These are phyloP conservation scores for Probosciger aterrimus DNA, from an alignment of 2,113 vertebrate species.

Conservation along the genomic window DNA sequence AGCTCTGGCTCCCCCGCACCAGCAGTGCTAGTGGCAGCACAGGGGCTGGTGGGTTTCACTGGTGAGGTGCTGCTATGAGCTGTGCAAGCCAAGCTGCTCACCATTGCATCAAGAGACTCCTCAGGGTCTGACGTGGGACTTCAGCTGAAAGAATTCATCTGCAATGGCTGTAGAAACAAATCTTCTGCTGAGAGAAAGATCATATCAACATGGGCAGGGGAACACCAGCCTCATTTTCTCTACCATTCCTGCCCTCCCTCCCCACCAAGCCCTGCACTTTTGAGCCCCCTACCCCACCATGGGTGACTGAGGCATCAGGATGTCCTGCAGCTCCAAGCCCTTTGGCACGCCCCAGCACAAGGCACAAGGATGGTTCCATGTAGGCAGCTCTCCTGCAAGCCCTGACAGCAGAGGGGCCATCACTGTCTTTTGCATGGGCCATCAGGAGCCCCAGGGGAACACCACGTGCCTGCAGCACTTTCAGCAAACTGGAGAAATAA, in stretches of 20 bases:
- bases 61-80: background rate
- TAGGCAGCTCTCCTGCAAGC: background rate
- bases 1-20: background rate
- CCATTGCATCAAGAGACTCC: fast-evolving
- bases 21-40: background rate
- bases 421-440: background rate
- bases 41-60: background rate
- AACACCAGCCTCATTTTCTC: background rate
- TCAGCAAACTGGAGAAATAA: background rate
- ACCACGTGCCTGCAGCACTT: background rate
- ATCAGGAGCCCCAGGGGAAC: background rate
- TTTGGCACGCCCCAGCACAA: background rate
- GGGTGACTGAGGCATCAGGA: too few species aligned
- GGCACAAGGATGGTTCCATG: background rate
- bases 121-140: fast-evolving
- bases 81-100: background rate
- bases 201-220: background rate
- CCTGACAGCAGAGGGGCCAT: background rate
- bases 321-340: background rate
- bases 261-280: fast-evolving
- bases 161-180: background rate
- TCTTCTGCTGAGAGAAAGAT: background rate
- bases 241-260: background rate
- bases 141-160: background rate
- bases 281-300: background rate